Base-by-base conservation (phyloP, 2,113 vertebrate species). In the Girardinichthys multiradiatus region DNA sequence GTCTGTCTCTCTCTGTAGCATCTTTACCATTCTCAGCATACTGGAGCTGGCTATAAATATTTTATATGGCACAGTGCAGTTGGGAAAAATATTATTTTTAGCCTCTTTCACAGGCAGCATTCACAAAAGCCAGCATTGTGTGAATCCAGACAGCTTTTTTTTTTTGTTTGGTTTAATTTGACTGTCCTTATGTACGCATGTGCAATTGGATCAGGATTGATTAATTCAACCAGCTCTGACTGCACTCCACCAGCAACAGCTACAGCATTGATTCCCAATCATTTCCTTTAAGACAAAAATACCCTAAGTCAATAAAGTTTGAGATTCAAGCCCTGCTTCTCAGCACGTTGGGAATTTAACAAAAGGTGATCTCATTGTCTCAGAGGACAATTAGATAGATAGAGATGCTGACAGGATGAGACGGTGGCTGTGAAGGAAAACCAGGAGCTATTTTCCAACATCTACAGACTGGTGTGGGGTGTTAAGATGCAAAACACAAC, bases 41-140 rank as follows among this genome's bases (percentile, higher is more conserved):
- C 88, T 82, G 75, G 86, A 81, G 86, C 79, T 83, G 72, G 85
- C 92, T 93, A 92, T 94, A 93, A 95, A 94, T 95, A 94, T 94
- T 94, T 94, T 84, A 95, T 93, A 94, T 94, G 89, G 92, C 91
- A 93, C 92, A 91, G 93, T 81, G 84, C 93, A 94, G 86, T 89
- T 92, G 92, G 93, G 92, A 92, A 91, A 90, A 89, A 42, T 3
- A 87, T 79, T 94, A 94, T 94, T 94, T 95, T 92, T 94, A 94
- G 94, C 82, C 74, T 29, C 64, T 85, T 87, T 74, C 66, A 27
- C 74, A 64, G 26, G 62, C 62, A 58, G 66, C 82, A 79, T 84
- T 84, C 76, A 86, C 30, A 30, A 54, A 68, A 81, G 39, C 39
- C 62, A 68, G 63, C 67, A 62, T 79, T 70, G 45, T 66, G 58